Evolutionary conservation across 2,113 vertebrate species (phyloP).

Genomic region (Lota lota): DNA sequence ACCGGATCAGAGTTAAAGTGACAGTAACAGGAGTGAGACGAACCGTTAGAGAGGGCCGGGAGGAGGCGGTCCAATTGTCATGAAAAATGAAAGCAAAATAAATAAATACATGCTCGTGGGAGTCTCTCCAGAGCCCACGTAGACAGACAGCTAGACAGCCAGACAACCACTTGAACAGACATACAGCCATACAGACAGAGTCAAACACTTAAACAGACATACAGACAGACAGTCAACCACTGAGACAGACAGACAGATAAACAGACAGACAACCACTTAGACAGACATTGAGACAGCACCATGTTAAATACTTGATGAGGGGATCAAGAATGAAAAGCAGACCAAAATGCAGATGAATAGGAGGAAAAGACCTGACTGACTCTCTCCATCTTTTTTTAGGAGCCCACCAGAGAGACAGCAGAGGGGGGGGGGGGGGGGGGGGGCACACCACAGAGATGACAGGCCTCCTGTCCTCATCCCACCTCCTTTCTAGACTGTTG

Average conservation of each 20-base stretch:
- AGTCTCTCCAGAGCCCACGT: not conserved
- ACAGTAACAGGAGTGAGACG: not conserved
- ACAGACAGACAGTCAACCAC: not conserved
- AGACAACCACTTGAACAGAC: not conserved
- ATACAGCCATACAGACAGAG: not conserved
- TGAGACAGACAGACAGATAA: not conserved
- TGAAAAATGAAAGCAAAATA: not conserved
- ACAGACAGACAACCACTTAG: not conserved
- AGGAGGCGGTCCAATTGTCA: not conserved
- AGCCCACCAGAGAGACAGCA: conserved; percentile 8
- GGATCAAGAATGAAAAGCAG: conserved; percentile 41
- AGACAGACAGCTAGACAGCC: not conserved
- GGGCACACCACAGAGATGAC: conserved; percentile 1
- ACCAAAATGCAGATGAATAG: conserved; percentile 36
- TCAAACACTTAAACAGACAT: not conserved
- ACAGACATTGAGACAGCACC: not conserved
- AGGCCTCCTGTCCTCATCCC: not conserved
- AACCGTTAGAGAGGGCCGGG: not conserved
- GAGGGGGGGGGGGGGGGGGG: not conserved
- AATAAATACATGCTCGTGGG: not conserved
- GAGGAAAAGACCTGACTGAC: conserved; percentile 17
- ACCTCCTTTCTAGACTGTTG: not conserved
- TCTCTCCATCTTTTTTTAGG: conserved; percentile 1
- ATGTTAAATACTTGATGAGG: conserved; percentile 53
- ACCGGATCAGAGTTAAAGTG: not conserved